Percentiles rank a stretch among this genome's conserved stretches.
Evolutionary conservation across 2,797 vertebrate genomes (phyloP).

Genomic region (Muscicapa comitata): DNA sequence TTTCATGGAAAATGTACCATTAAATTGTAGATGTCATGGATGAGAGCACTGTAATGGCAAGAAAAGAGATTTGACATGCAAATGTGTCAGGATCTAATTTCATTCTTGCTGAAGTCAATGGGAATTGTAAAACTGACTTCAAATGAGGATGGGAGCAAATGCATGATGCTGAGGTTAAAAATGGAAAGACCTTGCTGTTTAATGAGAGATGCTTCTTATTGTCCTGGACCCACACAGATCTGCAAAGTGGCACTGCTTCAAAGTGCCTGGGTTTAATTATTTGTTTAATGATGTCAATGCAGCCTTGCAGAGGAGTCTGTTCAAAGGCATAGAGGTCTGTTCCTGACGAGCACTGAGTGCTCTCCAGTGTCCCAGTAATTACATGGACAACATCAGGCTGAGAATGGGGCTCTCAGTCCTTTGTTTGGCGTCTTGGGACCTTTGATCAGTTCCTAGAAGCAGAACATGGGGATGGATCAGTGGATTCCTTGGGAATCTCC

Average conservation of each 20-base stretch:
- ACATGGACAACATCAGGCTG: not conserved
- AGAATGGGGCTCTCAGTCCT: not conserved
- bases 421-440: accelerated
- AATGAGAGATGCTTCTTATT: not conserved
- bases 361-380: accelerated
- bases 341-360: not conserved
- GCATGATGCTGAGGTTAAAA: not conserved
- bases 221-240: not conserved
- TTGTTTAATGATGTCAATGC: not conserved
- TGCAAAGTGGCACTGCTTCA: not conserved
- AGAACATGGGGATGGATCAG: not conserved
- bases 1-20: conserved; percentile 32
- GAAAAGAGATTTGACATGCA: conserved; percentile 34
- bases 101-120: not conserved
- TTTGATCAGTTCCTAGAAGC: not conserved
- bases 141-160: not conserved
- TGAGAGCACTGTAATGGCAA: not conserved
- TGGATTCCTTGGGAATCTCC: not conserved
- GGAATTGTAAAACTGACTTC: not conserved
- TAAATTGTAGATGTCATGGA: conserved; percentile 30
- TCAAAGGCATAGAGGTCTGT: not conserved
- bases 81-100: conserved; percentile 27
- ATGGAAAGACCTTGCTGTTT: not conserved
- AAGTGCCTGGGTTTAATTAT: not conserved
- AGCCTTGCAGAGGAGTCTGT: not conserved